Base-by-base conservation (phyloP, 1,140 invertebrate genomes). In the Drepana arcuata region DNA sequence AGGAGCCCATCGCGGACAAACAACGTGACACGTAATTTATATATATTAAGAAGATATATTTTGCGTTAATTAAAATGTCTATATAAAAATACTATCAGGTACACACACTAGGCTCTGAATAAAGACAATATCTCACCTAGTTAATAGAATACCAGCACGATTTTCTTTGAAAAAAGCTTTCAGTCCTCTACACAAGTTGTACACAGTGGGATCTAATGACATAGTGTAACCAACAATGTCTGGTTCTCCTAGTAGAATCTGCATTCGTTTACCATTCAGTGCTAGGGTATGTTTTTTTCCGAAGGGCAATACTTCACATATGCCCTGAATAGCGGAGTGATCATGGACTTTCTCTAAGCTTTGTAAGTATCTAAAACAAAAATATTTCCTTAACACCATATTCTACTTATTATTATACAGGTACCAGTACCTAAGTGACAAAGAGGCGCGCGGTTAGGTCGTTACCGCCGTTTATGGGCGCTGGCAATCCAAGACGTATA, bases 111-210 rank as follows among this genome's bases (percentile, higher is more conserved):
- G n/a, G n/a, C n/a, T n/a, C n/a, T n/a, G n/a, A n/a, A n/a, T n/a
- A n/a, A n/a, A n/a, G n/a, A n/a, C n/a, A n/a, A n/a, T n/a, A n/a
- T 23, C 32, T 33, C 60, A 75, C 77, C 77, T 68, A 1, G 83
- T 79, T 39, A 85, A 47, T 10, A 86, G 48, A 26, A 87, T 60
- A 0, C 83, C 84, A 14, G 84, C 77, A 13, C 67, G 53, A 41
- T 85, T 81, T 5, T 75, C 64, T 12, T 65, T 66, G 52, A 86
- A 87, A 46, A 86, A 87, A n/a, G 84, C 78, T 39, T 73, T 85
- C 1, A 86, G 41, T 5, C 80, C 85, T 48, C 83, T 79, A 16
- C 82, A 82, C 6, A 87, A 39, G 38, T 86, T 86, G 40, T 83
- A 86, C 9, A 86, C 70, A 6, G 71, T 83, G 5, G 77, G 83